Base-by-base conservation (phyloP, 1,140 invertebrate species). In the Phymastichus coffea region DNA sequence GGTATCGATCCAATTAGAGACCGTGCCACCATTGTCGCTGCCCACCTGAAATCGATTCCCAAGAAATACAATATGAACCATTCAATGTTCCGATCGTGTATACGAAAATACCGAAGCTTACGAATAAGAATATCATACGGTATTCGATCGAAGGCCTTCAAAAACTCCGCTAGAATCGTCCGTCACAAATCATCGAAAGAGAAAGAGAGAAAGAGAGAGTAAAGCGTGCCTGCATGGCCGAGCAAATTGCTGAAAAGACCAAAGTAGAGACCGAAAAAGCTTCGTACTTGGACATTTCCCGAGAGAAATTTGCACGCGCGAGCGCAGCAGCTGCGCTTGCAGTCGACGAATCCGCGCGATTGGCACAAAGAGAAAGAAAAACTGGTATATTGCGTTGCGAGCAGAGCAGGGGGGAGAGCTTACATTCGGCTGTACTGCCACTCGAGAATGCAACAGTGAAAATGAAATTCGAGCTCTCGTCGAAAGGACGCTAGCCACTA, bases 391-490 rank as follows among this genome's bases (percentile, higher is more conserved):
- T 9, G 48, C 10, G 7, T 12, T 14, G 20, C 1, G 1, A 14
- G n/a, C 1, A n/a, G 41, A 23, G 22, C 12, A 22, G 40, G 20
- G 19, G 20, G 40, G 17, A n/a, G 8, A 22, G 14, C 2, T 43
- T 19, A 25, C 12, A 44, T 43, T 43, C 41, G 15, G 17, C 33
- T 14, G 14, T 10, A 37, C 33, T 23, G 15, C 19, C n/a, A n/a
- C n/a, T n/a, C n/a, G n/a, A 44, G 43, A 48, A 47, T 48, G 25
- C 22, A 19, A n/a, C 22, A 35, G 44, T 26, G 25, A 58, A 61
- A 61, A 44, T 61, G 52, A 61, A 61, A 61, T 30, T 48, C 46
- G 23, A 58, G 37, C 33, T 22, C 25, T 49, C 19, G 44, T 38
- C 46, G 35, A 49, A 49, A 40, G 56, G 15, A 41, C 15, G 23